Base-by-base conservation (phyloP, 1,140 invertebrate genomes). In the Neotoxoptera formosana region DNA sequence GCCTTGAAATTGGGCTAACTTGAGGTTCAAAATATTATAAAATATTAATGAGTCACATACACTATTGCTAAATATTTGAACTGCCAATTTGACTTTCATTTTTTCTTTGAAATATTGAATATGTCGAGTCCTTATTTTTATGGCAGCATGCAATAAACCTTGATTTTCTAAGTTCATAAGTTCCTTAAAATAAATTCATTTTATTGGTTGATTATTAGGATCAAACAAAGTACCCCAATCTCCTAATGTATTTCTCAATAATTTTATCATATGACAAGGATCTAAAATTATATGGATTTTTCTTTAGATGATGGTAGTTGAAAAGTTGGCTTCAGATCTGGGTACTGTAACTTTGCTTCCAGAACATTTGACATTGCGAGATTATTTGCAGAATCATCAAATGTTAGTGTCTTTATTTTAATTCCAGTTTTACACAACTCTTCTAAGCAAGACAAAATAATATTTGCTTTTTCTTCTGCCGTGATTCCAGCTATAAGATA, bases 1-100 rank as follows among this genome's bases (percentile, higher is more conserved):
- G 9, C 81, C 81, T 83, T 83, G 25, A 41, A 83, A 83, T 23
- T 30, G 2, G 2, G 4, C 76, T 41, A 83, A 21, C 20, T 83
- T 83, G 0, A 83, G 6, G 23, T 83, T 83, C 20, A n/a, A n/a
- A n/a, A n/a, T n/a, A 21, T 23, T 83, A 83, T 36, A 83, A 83
- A 83, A 83, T 41, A 8, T 36, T 20, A 81, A 36, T 81, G 83
- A 45, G 89, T 92, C 48, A 81, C 45, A 48, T 2, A 94, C 86
- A 88, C 41, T 84, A 25, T 7, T 56, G 51, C 93, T 94, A 34
- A 94, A 76, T 14, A n/a, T 91, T 41, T 95, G 95, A 23, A 94
- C 94, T 8, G 95, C 94, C 21, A 95, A 47, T 93, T 93, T 94
- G 14, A 95, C 95, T 93, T 95, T 94, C 94, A 95, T 94, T 94